These are phyloP conservation scores for Polydrusus tereticollis DNA, from an alignment of 2,888 invertebrate species.

Conservation along the genomic window DNA sequence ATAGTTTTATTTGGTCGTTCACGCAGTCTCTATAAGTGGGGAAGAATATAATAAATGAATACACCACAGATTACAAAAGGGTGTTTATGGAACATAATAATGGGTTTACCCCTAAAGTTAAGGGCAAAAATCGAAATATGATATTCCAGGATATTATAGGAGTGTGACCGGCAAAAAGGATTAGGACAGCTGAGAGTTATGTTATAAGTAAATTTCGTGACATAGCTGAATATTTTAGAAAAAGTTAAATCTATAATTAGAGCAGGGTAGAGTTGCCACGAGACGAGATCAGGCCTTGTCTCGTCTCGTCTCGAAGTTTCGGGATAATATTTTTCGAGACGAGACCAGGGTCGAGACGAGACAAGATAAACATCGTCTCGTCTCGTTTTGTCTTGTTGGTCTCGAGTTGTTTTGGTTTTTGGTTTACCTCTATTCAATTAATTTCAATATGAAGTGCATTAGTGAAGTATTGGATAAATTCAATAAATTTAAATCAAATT, in stretches of 20 bases:
- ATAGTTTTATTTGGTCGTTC: not conserved
- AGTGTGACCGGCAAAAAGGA: constrained; percentile 45
- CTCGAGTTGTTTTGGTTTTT: no score
- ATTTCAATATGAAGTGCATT: no score
- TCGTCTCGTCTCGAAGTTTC: no score
- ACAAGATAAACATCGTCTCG: no score
- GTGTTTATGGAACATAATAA: constrained; percentile 26
- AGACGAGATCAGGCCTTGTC: no score
- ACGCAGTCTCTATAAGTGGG: not conserved
- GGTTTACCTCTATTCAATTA: no score
- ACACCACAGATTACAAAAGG: constrained; percentile 26
- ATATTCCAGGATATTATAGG: constrained; percentile 32
- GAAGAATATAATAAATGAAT: constrained; percentile 12
- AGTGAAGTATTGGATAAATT: no score
- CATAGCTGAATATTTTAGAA: constrained; percentile 19
- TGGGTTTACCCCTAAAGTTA: constrained; percentile 41
- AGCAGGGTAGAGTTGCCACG: no score
- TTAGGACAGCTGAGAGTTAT: constrained; percentile 42
- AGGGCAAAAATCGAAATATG: constrained; percentile 42
- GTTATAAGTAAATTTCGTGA: constrained; percentile 25
- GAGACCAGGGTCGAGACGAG: no score
- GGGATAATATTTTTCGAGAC: no score
- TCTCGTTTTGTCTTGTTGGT: no score
- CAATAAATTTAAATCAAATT: no score
- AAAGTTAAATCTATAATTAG: not conserved